A percentile compares a stretch with the other conserved stretches of the same genome.
These are phyloP conservation scores for Nasonia vitripennis DNA, from an alignment of 1,140 invertebrate species.

Conservation along the genomic window DNA sequence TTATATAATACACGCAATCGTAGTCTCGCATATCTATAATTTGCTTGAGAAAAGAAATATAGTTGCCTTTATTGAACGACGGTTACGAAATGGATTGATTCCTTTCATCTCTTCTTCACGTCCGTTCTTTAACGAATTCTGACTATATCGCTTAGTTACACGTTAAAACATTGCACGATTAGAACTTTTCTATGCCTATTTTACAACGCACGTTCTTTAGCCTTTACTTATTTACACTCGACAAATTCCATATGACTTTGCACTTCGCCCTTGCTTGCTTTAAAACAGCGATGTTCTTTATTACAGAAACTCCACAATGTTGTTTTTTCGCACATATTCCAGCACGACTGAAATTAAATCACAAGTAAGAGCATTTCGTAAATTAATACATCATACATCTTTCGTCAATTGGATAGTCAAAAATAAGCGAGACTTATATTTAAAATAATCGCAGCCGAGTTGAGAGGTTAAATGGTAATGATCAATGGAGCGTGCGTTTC, in stretches of 20 bases:
- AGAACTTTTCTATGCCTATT: constrained; percentile 27
- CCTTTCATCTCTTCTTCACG: neutral
- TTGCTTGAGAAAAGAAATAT: neutral
- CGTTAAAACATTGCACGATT: constrained; percentile 14
- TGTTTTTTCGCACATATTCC: neutral
- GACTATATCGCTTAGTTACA: neutral
- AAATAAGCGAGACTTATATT: neutral
- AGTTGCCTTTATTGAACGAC: neutral
- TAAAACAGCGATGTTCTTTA: neutral
- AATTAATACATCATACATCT: neutral
- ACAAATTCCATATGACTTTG: constrained; percentile 30
- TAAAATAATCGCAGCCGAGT: constrained; percentile 23
- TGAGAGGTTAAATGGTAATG: neutral
- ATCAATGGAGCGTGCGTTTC: neutral
- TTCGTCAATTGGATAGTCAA: neutral
- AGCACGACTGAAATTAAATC: neutral
- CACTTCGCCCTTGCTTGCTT: constrained; percentile 21
- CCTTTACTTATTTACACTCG: constrained; percentile 37
- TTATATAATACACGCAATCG: neutral
- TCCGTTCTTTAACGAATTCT: neutral
- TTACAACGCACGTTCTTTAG: constrained; percentile 32
- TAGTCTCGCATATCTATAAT: neutral
- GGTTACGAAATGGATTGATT: neutral
- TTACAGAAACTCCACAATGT: neutral
- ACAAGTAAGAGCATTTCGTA: too few species aligned